Percentiles rank a stretch among this genome's conserved stretches.
phyloP scores from a whole-genome alignment of 1,140 invertebrate species.

The Dinothrombium tinctorium region DNA sequence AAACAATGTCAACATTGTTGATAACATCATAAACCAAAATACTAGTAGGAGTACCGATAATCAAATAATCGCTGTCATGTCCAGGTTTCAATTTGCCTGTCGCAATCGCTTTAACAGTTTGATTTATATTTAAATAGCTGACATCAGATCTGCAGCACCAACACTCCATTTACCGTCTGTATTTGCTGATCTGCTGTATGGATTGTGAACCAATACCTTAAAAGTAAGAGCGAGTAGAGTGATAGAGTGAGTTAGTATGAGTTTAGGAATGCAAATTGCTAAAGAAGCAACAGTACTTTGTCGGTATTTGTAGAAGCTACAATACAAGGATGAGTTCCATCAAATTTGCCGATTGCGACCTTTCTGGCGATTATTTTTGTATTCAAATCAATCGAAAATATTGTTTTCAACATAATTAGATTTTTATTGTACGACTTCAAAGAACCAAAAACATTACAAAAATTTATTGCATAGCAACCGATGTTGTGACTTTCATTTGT shows the following conservation, averaged over 20 bases:
- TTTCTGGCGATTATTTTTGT: slow-evolving; percentile 40
- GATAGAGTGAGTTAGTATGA: too few species aligned
- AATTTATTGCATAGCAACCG: not conserved
- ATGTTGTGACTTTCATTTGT: too few species aligned
- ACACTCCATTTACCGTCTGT: slow-evolving; percentile 29
- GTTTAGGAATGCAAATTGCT: too few species aligned
- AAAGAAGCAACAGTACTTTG: slow-evolving; percentile 41
- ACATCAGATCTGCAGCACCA: slow-evolving; percentile 34
- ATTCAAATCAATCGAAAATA: slow-evolving; percentile 47
- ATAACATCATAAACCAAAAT: slow-evolving; percentile 74
- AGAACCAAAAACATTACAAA: too few species aligned
- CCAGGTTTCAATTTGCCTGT: slow-evolving; percentile 33
- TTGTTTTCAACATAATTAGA: slow-evolving; percentile 23
- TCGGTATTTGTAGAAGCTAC: slow-evolving; percentile 61
- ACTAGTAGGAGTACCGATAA: slow-evolving; percentile 59
- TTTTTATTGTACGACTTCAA: not conserved
- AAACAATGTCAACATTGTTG: slow-evolving; percentile 72
- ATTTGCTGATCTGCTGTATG: slow-evolving; percentile 31
- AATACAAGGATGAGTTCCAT: slow-evolving; percentile 59
- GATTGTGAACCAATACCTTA: slow-evolving; percentile 59
- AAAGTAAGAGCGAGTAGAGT: too few species aligned
- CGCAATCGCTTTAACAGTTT: slow-evolving; percentile 41
- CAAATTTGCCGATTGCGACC: slow-evolving; percentile 59
- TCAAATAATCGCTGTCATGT: slow-evolving; percentile 43
- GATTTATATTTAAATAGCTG: slow-evolving; percentile 52